Base-by-base conservation (phyloP, 2,113 vertebrate species). In the Carassius carassius region DNA sequence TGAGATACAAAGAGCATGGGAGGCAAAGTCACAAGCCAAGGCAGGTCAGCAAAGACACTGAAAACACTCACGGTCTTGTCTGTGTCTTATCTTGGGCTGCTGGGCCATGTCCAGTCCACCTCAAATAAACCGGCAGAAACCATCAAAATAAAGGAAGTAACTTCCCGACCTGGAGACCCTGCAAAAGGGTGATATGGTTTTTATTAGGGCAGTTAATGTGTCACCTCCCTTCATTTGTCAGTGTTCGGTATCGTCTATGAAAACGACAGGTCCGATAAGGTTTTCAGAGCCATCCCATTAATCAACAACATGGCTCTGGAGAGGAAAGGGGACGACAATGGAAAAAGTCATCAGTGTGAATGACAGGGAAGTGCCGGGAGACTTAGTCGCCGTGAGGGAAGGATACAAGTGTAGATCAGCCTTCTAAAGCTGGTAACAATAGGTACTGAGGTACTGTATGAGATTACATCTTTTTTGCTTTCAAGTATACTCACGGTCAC, bases 131-230 rank as follows among this genome's bases (percentile, higher is more conserved):
- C 35, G n/a, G 82, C 77, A 75, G n/a, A 32, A 81, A 87, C 87
- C 69, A 87, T 86, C 85, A 92, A 92, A 92, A 93, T 93, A 90
- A 90, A 94, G 92, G 94, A 94, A 94, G 62, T 91, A 89, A 92
- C 89, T 92, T 56, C 82, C 74, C 88, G 89, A 93, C 90, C 91
- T 88, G 81, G 62, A 82, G 82, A 87, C 82, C 87, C 89, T 91
- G 85, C 81, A 62, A 86, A 85, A 86, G 84, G 78, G 72, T 84
- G 77, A 90, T 89, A 87, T 84, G 89, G 83, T 90, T 93, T 90
- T 91, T 92, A 91, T 89, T 84, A 84, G 44, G 72, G 69, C 67
- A 41, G 80, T 84, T 29, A 86, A 89, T 89, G 87, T 74, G 88
- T 85, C 90, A 88, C 86, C 69, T 86, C 85, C 75, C 73, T 60